Base-by-base conservation (phyloP, 2,113 vertebrate genomes). In the Notothenia rossii region DNA sequence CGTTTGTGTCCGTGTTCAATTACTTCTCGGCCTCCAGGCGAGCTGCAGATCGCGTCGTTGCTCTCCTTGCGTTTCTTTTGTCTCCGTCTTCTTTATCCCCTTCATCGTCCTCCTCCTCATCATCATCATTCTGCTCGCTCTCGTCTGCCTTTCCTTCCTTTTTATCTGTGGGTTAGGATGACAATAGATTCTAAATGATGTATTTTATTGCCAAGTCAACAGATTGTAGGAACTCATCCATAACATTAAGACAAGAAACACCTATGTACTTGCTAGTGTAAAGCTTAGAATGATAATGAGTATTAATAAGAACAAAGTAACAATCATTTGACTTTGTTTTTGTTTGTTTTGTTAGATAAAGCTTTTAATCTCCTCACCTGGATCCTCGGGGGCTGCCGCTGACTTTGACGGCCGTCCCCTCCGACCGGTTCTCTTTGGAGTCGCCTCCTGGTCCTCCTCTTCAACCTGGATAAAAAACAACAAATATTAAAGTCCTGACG, bases 1-100 rank as follows among this genome's bases (percentile, higher is more conserved):
- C 13, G 2, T 53, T 43, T 66, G 46, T 20, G 45, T 59, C 46
- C 15, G 3, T 17, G 43, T 60, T 8, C 0, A 17, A 33, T 48
- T 89, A 98, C 98, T 95, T 97, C 85, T 98, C 96, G 46, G 97
- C 96, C 90, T 98, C 98, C 68, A 97, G 92, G 50, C 97, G 97
- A 66, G 96, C 94, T 3, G 95, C 95, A 15, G 95, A 94, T 7
- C 98, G 94, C 0, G 97, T 98, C 45, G 96, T 98, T 40, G 98
- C 96, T 85, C 96, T 93, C 0, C 86, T 91, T 77, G 92, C 85
- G 0, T 75, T 71, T 65, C 75, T 91, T 73, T 87, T 92, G n/a
- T 69, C 91, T 0, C 94, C 96, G 0, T 93, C 93, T 0, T 93
- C 94, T 3, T 94, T 94, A 0, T 90, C 93, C 0, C 65, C 86